A percentile compares a stretch with the other conserved stretches of the same genome.
Evolutionary conservation across 2,888 invertebrate species (phyloP).

Genomic region (Micropterix aruncella): DNA sequence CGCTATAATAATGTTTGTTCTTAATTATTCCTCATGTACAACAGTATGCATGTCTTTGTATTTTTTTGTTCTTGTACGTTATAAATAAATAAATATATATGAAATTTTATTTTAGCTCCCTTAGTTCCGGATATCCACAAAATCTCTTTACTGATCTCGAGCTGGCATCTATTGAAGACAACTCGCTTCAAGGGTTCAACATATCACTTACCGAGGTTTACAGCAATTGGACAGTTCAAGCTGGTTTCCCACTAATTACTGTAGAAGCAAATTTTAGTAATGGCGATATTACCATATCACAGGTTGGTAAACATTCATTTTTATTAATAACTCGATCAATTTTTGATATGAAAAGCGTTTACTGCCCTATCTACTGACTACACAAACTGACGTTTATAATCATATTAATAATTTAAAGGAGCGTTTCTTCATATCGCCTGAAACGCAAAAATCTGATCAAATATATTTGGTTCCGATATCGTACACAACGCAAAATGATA

Average conservation of each 20-base stretch:
- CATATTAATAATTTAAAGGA: slow-evolving; percentile 33
- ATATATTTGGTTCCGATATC: slow-evolving; percentile 34
- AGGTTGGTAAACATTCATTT: too few species aligned
- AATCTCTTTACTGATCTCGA: slow-evolving; percentile 32
- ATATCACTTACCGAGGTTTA: neutral
- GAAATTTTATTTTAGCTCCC: slow-evolving; percentile 21
- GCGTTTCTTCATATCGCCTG: slow-evolving; percentile 36
- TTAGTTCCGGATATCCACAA: slow-evolving; percentile 30
- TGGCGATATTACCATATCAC: neutral
- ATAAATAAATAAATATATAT: too few species aligned
- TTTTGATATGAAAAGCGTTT: too few species aligned
- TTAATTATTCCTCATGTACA: too few species aligned
- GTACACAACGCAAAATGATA: slow-evolving; percentile 23
- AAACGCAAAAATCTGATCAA: slow-evolving; percentile 19
- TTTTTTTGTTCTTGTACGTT: too few species aligned
- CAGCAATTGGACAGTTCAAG: neutral
- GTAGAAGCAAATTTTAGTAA: neutral
- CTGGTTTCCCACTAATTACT: neutral
- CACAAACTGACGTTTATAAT: too few species aligned
- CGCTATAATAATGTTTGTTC: too few species aligned
- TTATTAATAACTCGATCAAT: too few species aligned
- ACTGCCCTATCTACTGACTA: too few species aligned
- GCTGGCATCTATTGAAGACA: slow-evolving; percentile 19
- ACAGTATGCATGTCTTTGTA: too few species aligned
- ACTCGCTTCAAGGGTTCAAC: slow-evolving; percentile 11